Evolutionary conservation across 2,797 vertebrate genomes (phyloP).

Genomic region (Smutsia gigantea): DNA sequence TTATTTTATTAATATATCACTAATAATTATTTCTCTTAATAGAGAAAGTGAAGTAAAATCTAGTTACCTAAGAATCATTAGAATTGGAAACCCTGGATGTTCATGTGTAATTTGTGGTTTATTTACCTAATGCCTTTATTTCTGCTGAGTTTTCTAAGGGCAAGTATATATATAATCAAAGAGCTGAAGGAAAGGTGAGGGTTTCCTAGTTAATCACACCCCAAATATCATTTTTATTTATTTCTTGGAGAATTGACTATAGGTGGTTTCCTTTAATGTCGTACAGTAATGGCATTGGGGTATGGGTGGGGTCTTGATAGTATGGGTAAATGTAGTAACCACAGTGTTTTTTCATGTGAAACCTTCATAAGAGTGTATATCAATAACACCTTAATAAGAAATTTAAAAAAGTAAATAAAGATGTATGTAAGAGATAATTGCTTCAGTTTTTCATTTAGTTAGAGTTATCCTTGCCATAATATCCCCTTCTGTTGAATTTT

Average conservation of each 20-base stretch:
- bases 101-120: constrained; percentile 27
- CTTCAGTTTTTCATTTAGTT: neutral
- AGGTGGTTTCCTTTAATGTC: neutral
- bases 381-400: too few relatives aligned
- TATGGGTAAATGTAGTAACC: too few relatives aligned
- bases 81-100: neutral
- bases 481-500: neutral
- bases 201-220: constrained; percentile 16
- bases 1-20: constrained; percentile 62
- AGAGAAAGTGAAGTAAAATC: constrained; percentile 48
- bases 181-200: neutral
- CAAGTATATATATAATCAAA: neutral
- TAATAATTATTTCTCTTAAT: constrained; percentile 65
- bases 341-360: too few relatives aligned
- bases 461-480: neutral
- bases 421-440: neutral
- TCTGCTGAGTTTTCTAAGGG: constrained; percentile 28
- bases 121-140: neutral
- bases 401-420: neutral
- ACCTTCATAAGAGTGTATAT: too few relatives aligned
- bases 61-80: neutral
- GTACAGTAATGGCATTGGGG: too few relatives aligned
- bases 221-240: neutral
- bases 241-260: neutral
- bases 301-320: too few relatives aligned